These are phyloP conservation scores for Drosophila siamana DNA, from an alignment of 2,888 invertebrate species.

Conservation along the genomic window DNA sequence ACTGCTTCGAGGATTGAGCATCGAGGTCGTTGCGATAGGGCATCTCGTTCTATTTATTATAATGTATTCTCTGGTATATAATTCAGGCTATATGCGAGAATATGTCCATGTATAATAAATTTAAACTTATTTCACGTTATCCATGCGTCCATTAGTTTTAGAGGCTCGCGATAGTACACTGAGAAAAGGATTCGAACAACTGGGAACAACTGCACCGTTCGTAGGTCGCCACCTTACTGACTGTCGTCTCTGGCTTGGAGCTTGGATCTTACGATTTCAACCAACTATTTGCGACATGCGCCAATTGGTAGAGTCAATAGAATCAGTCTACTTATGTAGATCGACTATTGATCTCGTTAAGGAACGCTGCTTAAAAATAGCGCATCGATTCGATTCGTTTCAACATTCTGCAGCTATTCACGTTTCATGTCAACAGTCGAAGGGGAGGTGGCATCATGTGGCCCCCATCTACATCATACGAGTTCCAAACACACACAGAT, in stretches of 20 bases:
- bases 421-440: slow-evolving; percentile 41
- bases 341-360: slow-evolving; percentile 67
- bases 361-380: slow-evolving; percentile 75
- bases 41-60: slow-evolving; percentile 59
- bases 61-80: slow-evolving; percentile 36
- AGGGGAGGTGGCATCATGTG: slow-evolving; percentile 46
- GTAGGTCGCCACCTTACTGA: slow-evolving; percentile 61
- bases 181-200: slow-evolving; percentile 32
- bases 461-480: slow-evolving; percentile 5
- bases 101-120: slow-evolving; percentile 19
- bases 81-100: slow-evolving; percentile 28
- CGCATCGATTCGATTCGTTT: slow-evolving; percentile 13
- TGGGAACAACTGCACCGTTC: slow-evolving; percentile 59
- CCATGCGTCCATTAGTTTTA: slow-evolving; percentile 58
- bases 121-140: slow-evolving; percentile 53
- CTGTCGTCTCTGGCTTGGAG: slow-evolving; percentile 15
- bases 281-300: slow-evolving; percentile 38
- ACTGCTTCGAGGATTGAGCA: slow-evolving; percentile 76
- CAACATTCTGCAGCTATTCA: slow-evolving; percentile 39
- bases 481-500: slow-evolving; percentile 27
- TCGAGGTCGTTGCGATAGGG: slow-evolving; percentile 71
- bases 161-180: neutral
- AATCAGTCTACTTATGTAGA: slow-evolving; percentile 35
- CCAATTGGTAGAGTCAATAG: slow-evolving; percentile 62
- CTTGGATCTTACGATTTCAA: slow-evolving; percentile 46